A percentile compares a stretch with the other conserved stretches of the same genome.
These are phyloP conservation scores for Limenitis camilla DNA, from an alignment of 2,888 invertebrate species.

Conservation along the genomic window DNA sequence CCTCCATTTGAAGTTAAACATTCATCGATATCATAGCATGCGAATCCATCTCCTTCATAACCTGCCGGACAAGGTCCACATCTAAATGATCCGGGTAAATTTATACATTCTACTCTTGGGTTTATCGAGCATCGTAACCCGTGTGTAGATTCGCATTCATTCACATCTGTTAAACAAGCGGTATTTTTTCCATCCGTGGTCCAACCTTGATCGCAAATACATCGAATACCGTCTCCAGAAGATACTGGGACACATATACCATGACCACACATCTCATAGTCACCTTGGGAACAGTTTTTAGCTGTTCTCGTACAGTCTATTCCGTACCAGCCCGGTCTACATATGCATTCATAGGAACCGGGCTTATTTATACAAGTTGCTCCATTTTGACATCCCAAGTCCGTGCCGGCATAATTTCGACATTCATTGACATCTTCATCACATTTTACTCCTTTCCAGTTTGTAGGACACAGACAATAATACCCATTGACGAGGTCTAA, in stretches of 20 bases:
- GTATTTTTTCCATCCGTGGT: slow-evolving; percentile 79
- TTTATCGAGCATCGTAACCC: slow-evolving; percentile 84
- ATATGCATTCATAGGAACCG: slow-evolving; percentile 88
- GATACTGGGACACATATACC: slow-evolving; percentile 85
- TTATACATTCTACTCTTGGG: slow-evolving; percentile 89
- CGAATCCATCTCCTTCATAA: slow-evolving; percentile 89
- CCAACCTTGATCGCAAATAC: slow-evolving; percentile 93
- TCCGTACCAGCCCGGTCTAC: slow-evolving; percentile 86
- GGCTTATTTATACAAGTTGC: slow-evolving; percentile 86
- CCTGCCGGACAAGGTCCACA: slow-evolving; percentile 93
- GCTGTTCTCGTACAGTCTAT: slow-evolving; percentile 85
- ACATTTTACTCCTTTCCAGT: slow-evolving; percentile 83
- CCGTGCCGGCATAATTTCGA: slow-evolving; percentile 83
- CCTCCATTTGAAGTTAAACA: slow-evolving; percentile 91
- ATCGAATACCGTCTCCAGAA: slow-evolving; percentile 79
- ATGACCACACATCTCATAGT: slow-evolving; percentile 89
- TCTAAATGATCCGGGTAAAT: slow-evolving; percentile 89
- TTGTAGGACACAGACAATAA: slow-evolving; percentile 81
- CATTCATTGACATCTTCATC: slow-evolving; percentile 92
- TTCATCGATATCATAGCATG: slow-evolving; percentile 92
- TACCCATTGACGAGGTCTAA: slow-evolving; percentile 80
- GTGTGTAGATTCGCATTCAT: slow-evolving; percentile 84
- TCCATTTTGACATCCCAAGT: slow-evolving; percentile 93
- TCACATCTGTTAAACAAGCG: slow-evolving; percentile 87
- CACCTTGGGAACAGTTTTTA: slow-evolving; percentile 82